A percentile compares a stretch with the other conserved stretches of the same genome.
Conservation (phyloP, 2,113 vertebrate species). For the Sarotherodon lohbergeri region DNA sequence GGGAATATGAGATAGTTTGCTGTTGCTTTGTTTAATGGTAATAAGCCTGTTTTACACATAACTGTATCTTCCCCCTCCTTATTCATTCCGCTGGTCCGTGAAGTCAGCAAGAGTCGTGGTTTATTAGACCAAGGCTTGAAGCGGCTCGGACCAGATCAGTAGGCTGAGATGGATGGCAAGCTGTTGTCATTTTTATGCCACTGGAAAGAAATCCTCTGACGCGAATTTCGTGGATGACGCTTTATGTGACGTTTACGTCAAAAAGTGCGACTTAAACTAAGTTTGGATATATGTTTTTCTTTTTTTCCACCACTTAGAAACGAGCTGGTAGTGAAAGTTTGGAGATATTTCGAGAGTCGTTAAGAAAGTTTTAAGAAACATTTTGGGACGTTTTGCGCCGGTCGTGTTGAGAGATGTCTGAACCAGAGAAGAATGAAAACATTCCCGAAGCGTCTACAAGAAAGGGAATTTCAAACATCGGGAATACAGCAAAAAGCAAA, state of each 20-base stretch:
- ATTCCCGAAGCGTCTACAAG: constrained; percentile 2
- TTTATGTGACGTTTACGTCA: neutral
- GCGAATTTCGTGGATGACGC: neutral
- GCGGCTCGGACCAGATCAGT: neutral
- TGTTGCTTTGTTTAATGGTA: neutral
- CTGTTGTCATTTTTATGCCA: neutral
- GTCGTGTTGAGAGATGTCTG: neutral
- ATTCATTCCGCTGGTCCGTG: neutral
- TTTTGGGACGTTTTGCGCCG: neutral
- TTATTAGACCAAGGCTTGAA: neutral
- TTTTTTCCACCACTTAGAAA: neutral
- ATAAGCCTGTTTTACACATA: neutral
- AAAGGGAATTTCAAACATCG: constrained; percentile 8
- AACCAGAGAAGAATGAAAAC: neutral
- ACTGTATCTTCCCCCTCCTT: fast-evolving
- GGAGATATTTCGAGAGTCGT: neutral
- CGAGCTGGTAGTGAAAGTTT: neutral
- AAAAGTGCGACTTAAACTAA: neutral
- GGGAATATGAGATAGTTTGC: neutral
- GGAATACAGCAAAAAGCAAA: neutral
- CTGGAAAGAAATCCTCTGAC: neutral
- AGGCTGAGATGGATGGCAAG: neutral
- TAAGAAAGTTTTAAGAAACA: neutral
- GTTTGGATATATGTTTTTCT: neutral
- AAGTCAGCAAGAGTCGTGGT: constrained; percentile 1